These are phyloP conservation scores for Harpagifer antarcticus DNA, from an alignment of 2,797 vertebrate genomes.

Conservation along the genomic window DNA sequence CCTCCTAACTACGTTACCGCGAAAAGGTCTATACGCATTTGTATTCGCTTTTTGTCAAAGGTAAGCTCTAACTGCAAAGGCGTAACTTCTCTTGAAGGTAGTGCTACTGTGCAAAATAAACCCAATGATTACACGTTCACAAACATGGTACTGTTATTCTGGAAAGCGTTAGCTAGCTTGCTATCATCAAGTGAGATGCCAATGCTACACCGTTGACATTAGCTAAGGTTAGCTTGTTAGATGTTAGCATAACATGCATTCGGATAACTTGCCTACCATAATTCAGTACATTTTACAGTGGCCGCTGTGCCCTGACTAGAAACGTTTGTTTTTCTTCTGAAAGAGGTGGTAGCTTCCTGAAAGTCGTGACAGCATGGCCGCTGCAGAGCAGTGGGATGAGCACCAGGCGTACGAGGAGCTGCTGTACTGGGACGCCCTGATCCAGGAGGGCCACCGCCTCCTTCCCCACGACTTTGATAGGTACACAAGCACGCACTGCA, in stretches of 20 bases:
- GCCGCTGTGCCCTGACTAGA: neutral
- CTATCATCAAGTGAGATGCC: neutral
- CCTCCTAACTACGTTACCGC: neutral
- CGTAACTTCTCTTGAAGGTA: fast-evolving
- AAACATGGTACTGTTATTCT: neutral
- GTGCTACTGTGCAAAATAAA: fast-evolving
- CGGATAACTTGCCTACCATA: neutral
- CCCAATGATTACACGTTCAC: fast-evolving
- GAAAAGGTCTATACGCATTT: slow-evolving; percentile 1
- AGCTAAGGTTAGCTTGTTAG: neutral
- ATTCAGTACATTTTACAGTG: neutral
- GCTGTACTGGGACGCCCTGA: slow-evolving; percentile 87
- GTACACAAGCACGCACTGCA: slow-evolving; percentile 28
- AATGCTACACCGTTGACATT: neutral
- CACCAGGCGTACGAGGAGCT: slow-evolving; percentile 87
- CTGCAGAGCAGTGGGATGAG: slow-evolving; percentile 80
- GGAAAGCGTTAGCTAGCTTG: neutral
- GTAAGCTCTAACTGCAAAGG: slow-evolving; percentile 5
- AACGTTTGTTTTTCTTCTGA: fast-evolving
- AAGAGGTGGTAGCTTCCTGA: slow-evolving; percentile 28
- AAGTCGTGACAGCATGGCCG: slow-evolving; percentile 67
- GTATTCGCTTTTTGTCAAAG: neutral
- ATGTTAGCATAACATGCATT: neutral
- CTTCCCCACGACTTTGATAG: slow-evolving; percentile 84
- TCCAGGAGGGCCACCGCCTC: slow-evolving; percentile 83